These are phyloP conservation scores for Magallana ariakensis DNA, from an alignment of 1,140 invertebrate genomes.

Conservation along the genomic window DNA sequence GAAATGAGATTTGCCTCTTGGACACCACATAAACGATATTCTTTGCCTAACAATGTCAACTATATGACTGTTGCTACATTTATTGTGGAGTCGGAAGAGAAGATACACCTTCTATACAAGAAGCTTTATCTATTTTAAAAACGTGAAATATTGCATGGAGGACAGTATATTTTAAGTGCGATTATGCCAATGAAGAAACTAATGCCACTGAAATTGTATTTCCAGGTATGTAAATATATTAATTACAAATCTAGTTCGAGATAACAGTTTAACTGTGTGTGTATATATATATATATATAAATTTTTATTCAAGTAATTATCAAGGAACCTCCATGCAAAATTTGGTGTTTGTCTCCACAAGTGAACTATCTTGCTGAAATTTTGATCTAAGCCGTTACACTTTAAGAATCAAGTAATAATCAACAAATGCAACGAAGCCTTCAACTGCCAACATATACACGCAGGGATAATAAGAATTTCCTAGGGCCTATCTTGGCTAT, in stretches of 20 bases:
- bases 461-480: too few relatives aligned
- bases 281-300: too few relatives aligned
- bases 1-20: slow-evolving; percentile 46
- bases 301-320: too few relatives aligned
- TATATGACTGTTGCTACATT: slow-evolving; percentile 55
- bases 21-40: slow-evolving; percentile 45
- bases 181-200: slow-evolving; percentile 42
- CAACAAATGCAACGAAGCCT: too few relatives aligned
- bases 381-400: too few relatives aligned
- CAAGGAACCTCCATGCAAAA: too few relatives aligned
- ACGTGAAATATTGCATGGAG: slow-evolving; percentile 34
- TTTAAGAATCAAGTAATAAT: too few relatives aligned
- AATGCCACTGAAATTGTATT: slow-evolving; percentile 36
- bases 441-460: too few relatives aligned
- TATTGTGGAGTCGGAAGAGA: slow-evolving; percentile 48
- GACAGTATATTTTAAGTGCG: slow-evolving; percentile 9
- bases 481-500: too few relatives aligned
- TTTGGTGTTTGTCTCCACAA: too few relatives aligned
- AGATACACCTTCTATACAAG: slow-evolving; percentile 18
- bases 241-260: background rate
- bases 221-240: slow-evolving; percentile 17
- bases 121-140: background rate
- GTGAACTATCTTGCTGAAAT: too few relatives aligned
- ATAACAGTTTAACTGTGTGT: too few relatives aligned
- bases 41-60: slow-evolving; percentile 49